Percentiles rank a stretch among this genome's conserved stretches.
These are phyloP conservation scores for Chionomys nivalis DNA, from an alignment of 2,113 vertebrate species.

Conservation along the genomic window DNA sequence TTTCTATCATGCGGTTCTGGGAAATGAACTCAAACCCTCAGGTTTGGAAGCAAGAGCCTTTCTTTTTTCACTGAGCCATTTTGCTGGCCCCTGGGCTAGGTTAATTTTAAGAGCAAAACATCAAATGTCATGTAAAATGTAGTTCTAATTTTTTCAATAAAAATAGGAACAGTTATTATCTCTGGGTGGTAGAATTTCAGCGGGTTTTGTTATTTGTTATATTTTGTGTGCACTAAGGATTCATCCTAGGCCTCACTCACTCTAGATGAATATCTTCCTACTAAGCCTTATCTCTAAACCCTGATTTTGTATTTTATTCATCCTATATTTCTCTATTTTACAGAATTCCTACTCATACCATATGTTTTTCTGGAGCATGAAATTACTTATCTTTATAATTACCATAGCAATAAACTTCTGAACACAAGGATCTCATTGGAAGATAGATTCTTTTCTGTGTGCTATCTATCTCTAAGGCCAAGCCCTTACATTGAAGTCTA, in stretches of 20 bases:
- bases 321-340: background rate
- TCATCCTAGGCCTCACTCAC: background rate
- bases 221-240: background rate
- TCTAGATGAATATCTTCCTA: background rate
- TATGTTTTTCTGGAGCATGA: background rate
- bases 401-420: background rate
- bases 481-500: background rate
- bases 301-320: constrained; percentile 11
- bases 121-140: background rate
- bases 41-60: background rate
- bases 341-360: background rate
- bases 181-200: background rate
- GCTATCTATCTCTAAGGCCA: background rate
- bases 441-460: background rate
- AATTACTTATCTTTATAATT: background rate
- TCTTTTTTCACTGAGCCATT: background rate
- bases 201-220: background rate
- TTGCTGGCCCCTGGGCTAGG: background rate
- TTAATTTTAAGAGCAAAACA: background rate
- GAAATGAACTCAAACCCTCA: background rate
- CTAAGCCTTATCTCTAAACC: background rate
- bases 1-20: background rate
- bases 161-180: background rate
- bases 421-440: background rate
- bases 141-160: background rate